Evolutionary conservation across 2,113 vertebrate genomes (phyloP).

Genomic region (Onychorhynchus coronatus): DNA sequence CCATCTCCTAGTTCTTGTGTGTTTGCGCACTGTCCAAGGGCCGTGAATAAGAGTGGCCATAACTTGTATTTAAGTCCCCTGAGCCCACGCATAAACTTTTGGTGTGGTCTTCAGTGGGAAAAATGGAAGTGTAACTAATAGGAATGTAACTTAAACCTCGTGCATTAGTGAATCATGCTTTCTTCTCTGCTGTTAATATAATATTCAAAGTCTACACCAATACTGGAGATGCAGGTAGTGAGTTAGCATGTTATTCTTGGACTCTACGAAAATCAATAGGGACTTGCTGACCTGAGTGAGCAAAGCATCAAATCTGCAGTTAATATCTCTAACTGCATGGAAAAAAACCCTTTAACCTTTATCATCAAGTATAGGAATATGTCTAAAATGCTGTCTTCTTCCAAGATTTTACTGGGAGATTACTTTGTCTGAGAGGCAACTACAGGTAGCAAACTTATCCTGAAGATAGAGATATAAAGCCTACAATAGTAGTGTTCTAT

Average conservation of each 20-base stretch:
- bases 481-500: neutral
- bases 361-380: neutral
- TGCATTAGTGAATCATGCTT: neutral
- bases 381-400: neutral
- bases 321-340: neutral
- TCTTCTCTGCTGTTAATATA: neutral
- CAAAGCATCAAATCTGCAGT: neutral
- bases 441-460: neutral
- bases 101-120: neutral
- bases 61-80: neutral
- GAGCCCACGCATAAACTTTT: neutral
- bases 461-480: neutral
- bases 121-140: neutral
- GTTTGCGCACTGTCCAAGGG: neutral
- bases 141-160: neutral
- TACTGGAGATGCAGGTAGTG: neutral
- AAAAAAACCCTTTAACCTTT: neutral
- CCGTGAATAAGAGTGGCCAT: neutral
- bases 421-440: neutral
- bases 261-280: neutral
- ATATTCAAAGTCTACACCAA: neutral
- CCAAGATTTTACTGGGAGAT: neutral
- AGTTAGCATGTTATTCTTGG: neutral
- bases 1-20: neutral
- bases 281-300: neutral